Conservation (phyloP, 1,140 invertebrate genomes). For the Philotrypesis tridentata region DNA sequence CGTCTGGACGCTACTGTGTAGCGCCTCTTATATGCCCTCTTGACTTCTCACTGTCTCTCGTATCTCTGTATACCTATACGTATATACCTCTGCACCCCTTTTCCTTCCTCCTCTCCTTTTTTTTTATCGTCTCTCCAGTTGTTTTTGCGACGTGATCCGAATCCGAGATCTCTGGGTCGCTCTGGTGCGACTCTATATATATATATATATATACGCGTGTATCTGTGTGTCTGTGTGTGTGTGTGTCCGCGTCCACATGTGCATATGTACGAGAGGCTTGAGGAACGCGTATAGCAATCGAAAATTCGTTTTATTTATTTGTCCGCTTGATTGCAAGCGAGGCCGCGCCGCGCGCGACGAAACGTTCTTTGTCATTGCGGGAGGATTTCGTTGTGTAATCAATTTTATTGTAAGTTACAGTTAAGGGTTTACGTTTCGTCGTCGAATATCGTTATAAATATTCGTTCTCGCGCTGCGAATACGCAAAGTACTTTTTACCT, state of each 20-base stretch:
- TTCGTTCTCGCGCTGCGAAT: too few relatives aligned
- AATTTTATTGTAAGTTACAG: background rate
- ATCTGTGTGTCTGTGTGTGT: background rate
- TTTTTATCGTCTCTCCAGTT: background rate
- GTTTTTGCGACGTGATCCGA: background rate
- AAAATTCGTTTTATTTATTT: background rate
- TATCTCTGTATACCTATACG: background rate
- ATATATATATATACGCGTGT: too few relatives aligned
- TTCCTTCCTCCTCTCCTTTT: background rate
- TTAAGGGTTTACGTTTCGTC: background rate
- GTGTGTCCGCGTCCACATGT: too few relatives aligned
- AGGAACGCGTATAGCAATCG: too few relatives aligned
- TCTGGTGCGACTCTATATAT: too few relatives aligned
- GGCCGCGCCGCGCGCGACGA: too few relatives aligned
- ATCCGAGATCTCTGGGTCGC: too few relatives aligned
- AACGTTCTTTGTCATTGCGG: background rate
- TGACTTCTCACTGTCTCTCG: background rate
- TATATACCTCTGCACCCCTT: too few relatives aligned
- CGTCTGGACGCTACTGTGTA: background rate
- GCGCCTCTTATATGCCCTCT: background rate
- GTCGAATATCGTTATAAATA: background rate
- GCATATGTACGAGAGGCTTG: too few relatives aligned
- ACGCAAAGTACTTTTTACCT: too few relatives aligned
- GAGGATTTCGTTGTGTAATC: background rate
- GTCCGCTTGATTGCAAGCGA: background rate